These are phyloP conservation scores for Chionomys nivalis DNA, from an alignment of 2,113 vertebrate species.

Conservation along the genomic window DNA sequence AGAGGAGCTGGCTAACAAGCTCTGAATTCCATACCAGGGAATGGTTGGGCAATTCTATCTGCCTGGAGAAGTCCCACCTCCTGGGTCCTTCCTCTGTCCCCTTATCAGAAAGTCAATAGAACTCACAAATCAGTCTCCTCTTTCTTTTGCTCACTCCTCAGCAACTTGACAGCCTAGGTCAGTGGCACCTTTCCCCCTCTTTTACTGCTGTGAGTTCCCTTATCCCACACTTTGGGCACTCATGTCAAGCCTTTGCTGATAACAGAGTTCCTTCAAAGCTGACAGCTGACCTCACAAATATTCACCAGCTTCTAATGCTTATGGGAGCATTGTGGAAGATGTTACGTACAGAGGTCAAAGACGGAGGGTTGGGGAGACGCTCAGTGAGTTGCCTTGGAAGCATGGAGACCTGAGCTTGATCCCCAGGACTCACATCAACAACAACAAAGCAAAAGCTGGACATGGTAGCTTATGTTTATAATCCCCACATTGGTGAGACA, in stretches of 20 bases:
- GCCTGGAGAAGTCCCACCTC: rapidly evolving
- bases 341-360: neutral
- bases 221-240: neutral
- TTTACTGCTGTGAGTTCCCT: neutral
- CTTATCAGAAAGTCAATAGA: neutral
- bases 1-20: neutral
- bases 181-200: neutral
- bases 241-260: neutral
- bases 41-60: neutral
- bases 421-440: neutral
- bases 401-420: too few relatives aligned
- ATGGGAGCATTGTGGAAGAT: neutral
- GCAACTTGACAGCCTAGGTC: neutral
- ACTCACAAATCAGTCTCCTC: neutral
- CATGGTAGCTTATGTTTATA: neutral
- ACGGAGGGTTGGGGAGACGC: neutral
- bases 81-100: neutral
- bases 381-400: neutral
- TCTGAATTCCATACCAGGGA: neutral
- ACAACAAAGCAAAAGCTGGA: neutral
- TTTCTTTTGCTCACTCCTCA: neutral
- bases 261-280: neutral
- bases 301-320: neutral
- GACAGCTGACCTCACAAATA: neutral
- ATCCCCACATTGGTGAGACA: too few relatives aligned